Conservation (phyloP, 2,797 vertebrate genomes). For the Enteromius treurensis region DNA sequence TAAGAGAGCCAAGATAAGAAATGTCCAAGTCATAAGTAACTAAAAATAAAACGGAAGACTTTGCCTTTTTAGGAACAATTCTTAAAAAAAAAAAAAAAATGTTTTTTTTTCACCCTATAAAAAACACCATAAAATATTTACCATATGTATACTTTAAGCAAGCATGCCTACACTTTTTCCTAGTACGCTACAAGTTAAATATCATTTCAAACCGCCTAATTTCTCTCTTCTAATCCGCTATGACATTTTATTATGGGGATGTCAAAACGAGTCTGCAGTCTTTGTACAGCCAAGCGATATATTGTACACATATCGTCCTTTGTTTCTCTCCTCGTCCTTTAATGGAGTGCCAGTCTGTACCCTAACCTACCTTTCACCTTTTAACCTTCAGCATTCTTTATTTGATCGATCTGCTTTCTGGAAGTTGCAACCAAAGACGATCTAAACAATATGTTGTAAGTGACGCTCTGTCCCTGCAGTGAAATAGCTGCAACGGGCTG, state of each 20-base stretch:
- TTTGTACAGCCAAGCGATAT: conserved; percentile 26
- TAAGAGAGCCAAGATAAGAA: not conserved
- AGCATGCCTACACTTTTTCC: not conserved
- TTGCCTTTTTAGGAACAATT: too few relatives aligned
- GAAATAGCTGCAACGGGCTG: not conserved
- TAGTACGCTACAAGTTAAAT: not conserved
- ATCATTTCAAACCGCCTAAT: not conserved
- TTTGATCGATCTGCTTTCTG: not conserved
- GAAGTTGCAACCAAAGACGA: conserved; percentile 9
- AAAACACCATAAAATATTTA: not conserved
- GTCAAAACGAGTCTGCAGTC: conserved; percentile 44
- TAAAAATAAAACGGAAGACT: not conserved
- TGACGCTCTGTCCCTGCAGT: not conserved
- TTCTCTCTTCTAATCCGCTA: not conserved
- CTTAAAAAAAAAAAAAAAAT: too few relatives aligned
- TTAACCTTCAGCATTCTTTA: conserved; percentile 15
- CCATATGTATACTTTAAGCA: not conserved
- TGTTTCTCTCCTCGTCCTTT: conserved; percentile 22
- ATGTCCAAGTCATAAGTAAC: not conserved
- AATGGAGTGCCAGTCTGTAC: conserved; percentile 12
- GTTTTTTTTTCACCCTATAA: not conserved
- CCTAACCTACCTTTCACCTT: not conserved
- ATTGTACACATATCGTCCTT: conserved; percentile 25
- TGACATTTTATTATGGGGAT: conserved; percentile 4
- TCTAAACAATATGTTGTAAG: not conserved